A percentile compares a stretch with the other conserved stretches of the same genome.
Evolutionary conservation across 2,113 vertebrate species (phyloP).

Genomic region (Cyphomyrus discorhynchus): DNA sequence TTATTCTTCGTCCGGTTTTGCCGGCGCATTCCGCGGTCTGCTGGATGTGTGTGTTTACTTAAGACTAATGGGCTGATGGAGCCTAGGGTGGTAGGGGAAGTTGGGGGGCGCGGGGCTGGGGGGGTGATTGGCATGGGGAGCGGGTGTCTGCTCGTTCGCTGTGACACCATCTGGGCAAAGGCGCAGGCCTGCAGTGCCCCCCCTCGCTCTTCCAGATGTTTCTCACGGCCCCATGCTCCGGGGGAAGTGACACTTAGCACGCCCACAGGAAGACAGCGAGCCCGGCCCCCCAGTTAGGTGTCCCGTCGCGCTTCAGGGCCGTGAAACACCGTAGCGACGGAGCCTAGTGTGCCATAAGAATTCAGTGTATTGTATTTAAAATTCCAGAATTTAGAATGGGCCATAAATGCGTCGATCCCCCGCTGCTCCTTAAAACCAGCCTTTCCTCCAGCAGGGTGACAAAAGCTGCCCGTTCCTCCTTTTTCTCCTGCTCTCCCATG

Average conservation of each 20-base stretch:
- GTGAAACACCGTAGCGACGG: background rate
- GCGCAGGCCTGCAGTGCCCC: slow-evolving; percentile 64
- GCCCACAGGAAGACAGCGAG: background rate
- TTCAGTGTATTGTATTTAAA: background rate
- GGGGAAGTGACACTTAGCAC: slow-evolving; percentile 32
- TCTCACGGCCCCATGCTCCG: slow-evolving; percentile 37
- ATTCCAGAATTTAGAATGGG: background rate
- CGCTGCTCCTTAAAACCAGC: slow-evolving; percentile 1
- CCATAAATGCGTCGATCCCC: background rate
- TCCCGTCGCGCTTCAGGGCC: background rate
- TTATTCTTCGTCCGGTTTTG: slow-evolving; percentile 14
- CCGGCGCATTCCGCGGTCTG: slow-evolving; percentile 47
- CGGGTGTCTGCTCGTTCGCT: slow-evolving; percentile 59
- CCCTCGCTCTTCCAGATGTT: slow-evolving; percentile 63
- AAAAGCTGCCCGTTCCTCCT: slow-evolving; percentile 15
- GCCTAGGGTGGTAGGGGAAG: slow-evolving; percentile 25
- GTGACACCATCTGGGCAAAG: slow-evolving; percentile 70
- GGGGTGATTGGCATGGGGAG: slow-evolving; percentile 56
- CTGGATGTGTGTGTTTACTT: slow-evolving; percentile 51
- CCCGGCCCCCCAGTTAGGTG: background rate
- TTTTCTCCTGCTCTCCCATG: slow-evolving; percentile 35
- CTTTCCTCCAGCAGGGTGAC: background rate
- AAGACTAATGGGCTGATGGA: slow-evolving; percentile 49
- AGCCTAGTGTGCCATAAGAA: background rate
- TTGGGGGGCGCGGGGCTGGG: background rate